Conservation (phyloP, 2,113 vertebrate genomes). For the Mus pahari region DNA sequence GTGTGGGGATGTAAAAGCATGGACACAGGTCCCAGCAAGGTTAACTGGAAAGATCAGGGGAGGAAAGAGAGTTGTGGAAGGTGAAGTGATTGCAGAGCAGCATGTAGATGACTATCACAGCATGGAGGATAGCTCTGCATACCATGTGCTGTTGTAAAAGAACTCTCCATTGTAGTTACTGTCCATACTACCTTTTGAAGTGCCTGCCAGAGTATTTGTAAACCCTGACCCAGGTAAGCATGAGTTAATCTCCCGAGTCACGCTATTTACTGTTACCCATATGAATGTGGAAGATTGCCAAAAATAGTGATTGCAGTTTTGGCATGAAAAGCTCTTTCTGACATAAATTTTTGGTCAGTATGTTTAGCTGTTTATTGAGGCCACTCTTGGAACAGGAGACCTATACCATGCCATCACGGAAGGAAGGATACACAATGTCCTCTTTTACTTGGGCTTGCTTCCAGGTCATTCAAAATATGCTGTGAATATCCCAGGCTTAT, state of each 20-base stretch:
- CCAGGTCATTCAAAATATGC: conserved; percentile 28
- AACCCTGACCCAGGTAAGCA: conserved; percentile 43
- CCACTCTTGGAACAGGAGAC: conserved; percentile 47
- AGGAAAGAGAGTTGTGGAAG: conserved; percentile 10
- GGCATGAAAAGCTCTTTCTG: conserved; percentile 63
- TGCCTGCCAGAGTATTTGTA: conserved; percentile 55
- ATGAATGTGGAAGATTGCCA: conserved; percentile 63
- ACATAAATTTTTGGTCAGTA: conserved; percentile 47
- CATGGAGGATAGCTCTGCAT: not conserved
- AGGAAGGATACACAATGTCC: not conserved
- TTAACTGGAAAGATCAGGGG: not conserved
- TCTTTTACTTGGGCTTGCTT: conserved; percentile 3
- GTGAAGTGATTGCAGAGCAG: not conserved
- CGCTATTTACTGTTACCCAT: conserved; percentile 63
- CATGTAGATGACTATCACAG: not conserved
- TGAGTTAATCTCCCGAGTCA: conserved; percentile 37
- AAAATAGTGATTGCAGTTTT: conserved; percentile 67
- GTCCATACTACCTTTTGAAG: not conserved
- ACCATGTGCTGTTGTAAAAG: not conserved
- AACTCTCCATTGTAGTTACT: conserved; percentile 27
- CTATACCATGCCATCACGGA: conserved; percentile 15
- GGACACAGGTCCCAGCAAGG: not conserved
- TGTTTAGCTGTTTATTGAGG: conserved; percentile 43
- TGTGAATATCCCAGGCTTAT: not conserved
- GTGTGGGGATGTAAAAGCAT: not conserved